Percentiles rank a stretch among this genome's conserved stretches.
phyloP scores from a whole-genome alignment of 1,140 invertebrate species.

The Halictus rubicundus region DNA sequence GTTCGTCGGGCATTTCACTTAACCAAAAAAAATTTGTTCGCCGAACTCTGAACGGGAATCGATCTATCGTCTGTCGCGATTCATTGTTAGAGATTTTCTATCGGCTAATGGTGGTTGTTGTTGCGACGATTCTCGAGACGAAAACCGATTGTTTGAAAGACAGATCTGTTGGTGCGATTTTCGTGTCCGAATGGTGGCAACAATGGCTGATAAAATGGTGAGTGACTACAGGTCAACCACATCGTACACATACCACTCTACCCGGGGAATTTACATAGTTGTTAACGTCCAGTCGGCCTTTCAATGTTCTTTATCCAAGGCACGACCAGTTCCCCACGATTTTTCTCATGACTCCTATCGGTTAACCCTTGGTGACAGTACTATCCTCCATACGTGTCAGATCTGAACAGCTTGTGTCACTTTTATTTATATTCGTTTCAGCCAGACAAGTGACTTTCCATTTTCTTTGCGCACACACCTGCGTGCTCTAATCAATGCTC shows the following conservation, averaged over 20 bases:
- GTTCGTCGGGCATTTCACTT: constrained; percentile 22
- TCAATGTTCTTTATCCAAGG: neutral
- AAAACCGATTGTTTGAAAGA: constrained; percentile 7
- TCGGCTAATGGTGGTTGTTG: neutral
- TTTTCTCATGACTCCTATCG: neutral
- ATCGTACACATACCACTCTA: constrained; percentile 58
- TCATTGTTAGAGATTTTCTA: neutral
- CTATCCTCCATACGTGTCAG: neutral
- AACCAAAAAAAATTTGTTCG: constrained; percentile 54
- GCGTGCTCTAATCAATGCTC: neutral
- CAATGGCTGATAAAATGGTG: constrained; percentile 72
- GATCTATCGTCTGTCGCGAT: neutral
- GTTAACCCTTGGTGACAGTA: neutral
- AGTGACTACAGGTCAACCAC: constrained; percentile 74
- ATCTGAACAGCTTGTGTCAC: neutral
- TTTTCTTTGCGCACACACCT: neutral
- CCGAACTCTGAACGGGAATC: neutral
- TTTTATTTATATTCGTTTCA: neutral
- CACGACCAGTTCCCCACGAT: too few relatives aligned
- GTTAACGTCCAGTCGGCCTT: constrained; percentile 18
- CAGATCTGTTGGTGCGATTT: constrained; percentile 56
- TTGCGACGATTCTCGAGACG: neutral
- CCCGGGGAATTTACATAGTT: constrained; percentile 40
- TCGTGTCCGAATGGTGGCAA: constrained; percentile 66
- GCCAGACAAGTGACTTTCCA: neutral